Evolutionary conservation across 2,113 vertebrate species (phyloP).

Genomic region (Centropus bengalensis): DNA sequence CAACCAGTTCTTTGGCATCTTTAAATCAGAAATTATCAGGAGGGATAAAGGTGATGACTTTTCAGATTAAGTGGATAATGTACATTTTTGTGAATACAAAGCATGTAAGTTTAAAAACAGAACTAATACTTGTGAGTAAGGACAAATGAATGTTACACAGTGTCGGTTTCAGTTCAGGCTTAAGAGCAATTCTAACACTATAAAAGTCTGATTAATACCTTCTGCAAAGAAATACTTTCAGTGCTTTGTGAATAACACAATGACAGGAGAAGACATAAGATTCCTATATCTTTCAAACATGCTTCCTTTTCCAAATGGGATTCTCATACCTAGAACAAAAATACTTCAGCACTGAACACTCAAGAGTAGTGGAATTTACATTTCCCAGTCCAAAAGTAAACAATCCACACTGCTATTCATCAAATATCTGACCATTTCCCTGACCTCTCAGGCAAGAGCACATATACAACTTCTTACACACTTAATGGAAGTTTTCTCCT

Average conservation of each 20-base stretch:
- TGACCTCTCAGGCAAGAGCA: not conserved
- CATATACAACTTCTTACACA: not conserved
- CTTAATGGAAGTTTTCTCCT: not conserved
- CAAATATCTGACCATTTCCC: not conserved
- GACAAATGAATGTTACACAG: not conserved
- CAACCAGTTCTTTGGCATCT: not conserved
- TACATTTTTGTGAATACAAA: not conserved
- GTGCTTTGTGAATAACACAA: not conserved
- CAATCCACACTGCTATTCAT: not conserved
- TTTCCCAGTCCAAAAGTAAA: not conserved
- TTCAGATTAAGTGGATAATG: not conserved
- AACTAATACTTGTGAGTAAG: not conserved
- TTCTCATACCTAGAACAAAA: not conserved
- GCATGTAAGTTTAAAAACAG: not conserved
- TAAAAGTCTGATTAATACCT: not conserved
- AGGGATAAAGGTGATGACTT: not conserved
- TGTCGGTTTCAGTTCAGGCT: not conserved
- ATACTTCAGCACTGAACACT: not conserved
- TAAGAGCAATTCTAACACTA: not conserved
- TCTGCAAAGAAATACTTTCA: not conserved
- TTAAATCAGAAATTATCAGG: not conserved
- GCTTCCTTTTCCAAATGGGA: not conserved
- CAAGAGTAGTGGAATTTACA: not conserved
- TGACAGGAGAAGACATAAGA: not conserved
- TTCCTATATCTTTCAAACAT: not conserved